Base-by-base conservation (phyloP, 2,888 invertebrate species). In the Cheilosia grossa region DNA sequence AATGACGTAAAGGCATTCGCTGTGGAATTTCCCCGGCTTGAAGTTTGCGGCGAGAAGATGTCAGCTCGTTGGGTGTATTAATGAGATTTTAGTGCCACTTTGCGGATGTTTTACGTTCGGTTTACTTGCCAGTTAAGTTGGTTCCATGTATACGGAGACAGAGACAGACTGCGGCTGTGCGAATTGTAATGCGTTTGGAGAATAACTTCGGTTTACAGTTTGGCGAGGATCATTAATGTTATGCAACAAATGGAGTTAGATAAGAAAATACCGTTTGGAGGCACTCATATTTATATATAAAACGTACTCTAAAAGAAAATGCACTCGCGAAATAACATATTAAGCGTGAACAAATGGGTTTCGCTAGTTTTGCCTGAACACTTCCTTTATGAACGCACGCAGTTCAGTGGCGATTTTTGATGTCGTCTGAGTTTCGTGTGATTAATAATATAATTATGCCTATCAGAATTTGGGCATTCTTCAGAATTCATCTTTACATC, bases 101-200 rank as follows among this genome's bases (percentile, higher is more conserved):
- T 64, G 44, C 40, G 72, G 53, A 64, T 79, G 33, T 40, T 79
- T 78, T 49, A 77, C 61, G 40, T 19, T 30, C 42, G 24, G 2
- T 17, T 40, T 67, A 10, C 37, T 27, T 49, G 37, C 13, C 17
- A 47, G 72, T 64, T 78, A 37, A 4, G 40, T 64, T 53, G 59
- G 53, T 30, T 13, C 21, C 44, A 67, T 66, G 27, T 30, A 9
- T 2, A 9, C 2, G 2, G 40, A 69, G 51, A 24, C 40, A 40
- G 37, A 51, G 21, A 44, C 6, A 15, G 24, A 33, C 40, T 37
- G n/a, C 44, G n/a, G 19, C 40, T 21, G 19, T 37, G 78, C 61
- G 51, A 69, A 21, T 53, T 77, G 44, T 51, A 77, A 78, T 63
- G 56, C 72, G 56, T 63, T 63, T 54, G 27, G 49, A 72, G 51